A percentile compares a stretch with the other conserved stretches of the same genome.
phyloP scores from a whole-genome alignment of 1,140 invertebrate genomes.

The Glossosoma conforme region DNA sequence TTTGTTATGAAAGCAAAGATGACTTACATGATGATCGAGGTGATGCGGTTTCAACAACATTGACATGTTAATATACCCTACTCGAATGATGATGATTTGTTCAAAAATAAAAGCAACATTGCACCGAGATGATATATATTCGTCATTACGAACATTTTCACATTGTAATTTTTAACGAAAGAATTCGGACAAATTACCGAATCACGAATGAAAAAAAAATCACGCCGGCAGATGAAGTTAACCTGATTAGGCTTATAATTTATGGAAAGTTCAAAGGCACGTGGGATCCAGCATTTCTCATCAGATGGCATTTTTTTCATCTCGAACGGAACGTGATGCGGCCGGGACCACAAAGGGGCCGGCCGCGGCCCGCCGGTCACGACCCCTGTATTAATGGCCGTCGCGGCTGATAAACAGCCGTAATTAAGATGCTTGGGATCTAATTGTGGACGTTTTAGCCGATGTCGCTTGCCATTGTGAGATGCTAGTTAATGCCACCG shows the following conservation, averaged over 20 bases:
- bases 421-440: slow-evolving; percentile 24
- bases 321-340: slow-evolving; percentile 19
- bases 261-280: slow-evolving; percentile 26
- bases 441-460: slow-evolving; percentile 21
- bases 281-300: slow-evolving; percentile 22
- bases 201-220: slow-evolving; percentile 19
- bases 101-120: no score
- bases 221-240: slow-evolving; percentile 19
- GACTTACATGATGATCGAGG: no score
- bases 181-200: slow-evolving; percentile 10
- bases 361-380: slow-evolving; percentile 12
- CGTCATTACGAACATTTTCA: slow-evolving; percentile 1
- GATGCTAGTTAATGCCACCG: no score
- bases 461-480: slow-evolving; percentile 9
- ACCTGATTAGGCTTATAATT: slow-evolving; percentile 23
- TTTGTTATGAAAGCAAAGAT: no score
- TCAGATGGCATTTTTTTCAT: slow-evolving; percentile 21
- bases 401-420: slow-evolving; percentile 23
- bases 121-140: neutral
- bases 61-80: no score
- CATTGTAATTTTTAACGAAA: neutral
- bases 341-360: slow-evolving; percentile 19
- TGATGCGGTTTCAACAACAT: no score
- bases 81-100: no score
- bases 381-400: slow-evolving; percentile 21